Evolutionary conservation across 2,797 vertebrate genomes (phyloP).

Genomic region (Dromococcyx pavoninus): DNA sequence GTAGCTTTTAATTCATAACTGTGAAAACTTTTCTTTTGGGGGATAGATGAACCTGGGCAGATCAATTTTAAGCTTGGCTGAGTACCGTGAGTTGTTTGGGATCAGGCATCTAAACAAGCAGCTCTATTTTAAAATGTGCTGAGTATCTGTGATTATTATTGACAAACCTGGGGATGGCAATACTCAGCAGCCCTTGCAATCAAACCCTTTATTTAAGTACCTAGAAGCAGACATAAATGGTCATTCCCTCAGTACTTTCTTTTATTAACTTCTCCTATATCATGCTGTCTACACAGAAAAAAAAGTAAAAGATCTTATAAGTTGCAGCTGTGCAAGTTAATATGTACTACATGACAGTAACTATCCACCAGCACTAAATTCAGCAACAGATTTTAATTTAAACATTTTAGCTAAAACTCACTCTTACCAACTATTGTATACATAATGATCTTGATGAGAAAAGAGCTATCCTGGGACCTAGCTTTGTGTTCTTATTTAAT

Average conservation of each 20-base stretch:
- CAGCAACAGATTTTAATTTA: neutral
- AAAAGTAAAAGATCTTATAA: neutral
- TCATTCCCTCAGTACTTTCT: neutral
- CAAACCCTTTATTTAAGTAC: neutral
- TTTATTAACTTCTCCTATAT: neutral
- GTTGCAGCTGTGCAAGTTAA: neutral
- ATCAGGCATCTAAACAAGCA: neutral
- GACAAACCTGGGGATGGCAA: neutral
- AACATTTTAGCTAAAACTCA: neutral
- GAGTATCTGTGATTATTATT: neutral
- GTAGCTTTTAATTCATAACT: neutral
- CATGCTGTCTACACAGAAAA: neutral
- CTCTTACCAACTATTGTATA: neutral
- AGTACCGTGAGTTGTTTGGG: neutral
- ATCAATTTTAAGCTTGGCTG: neutral
- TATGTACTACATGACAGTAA: neutral
- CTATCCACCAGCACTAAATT: neutral
- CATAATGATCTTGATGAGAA: neutral
- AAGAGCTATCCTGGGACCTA: neutral
- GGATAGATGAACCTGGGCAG: neutral
- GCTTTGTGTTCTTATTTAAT: neutral
- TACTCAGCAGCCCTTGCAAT: neutral
- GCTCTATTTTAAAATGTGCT: neutral
- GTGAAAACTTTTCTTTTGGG: neutral
- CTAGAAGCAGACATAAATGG: neutral